Evolutionary conservation across 2,113 vertebrate species (phyloP).

Genomic region (Piprites chloris): DNA sequence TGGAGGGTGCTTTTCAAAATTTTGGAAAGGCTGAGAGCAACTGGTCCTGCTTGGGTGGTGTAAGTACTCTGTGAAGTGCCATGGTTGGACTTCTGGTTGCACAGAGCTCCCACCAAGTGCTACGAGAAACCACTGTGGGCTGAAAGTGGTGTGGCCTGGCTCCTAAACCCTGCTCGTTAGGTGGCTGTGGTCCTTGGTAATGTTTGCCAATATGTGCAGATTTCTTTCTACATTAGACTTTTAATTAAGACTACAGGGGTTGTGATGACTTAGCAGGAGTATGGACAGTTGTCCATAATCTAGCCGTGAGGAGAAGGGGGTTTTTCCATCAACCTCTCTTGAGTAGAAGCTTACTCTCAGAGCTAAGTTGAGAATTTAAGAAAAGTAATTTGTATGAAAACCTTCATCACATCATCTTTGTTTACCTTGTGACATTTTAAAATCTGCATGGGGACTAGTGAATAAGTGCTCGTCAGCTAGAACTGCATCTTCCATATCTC

Average conservation of each 20-base stretch:
- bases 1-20: neutral
- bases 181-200: neutral
- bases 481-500: neutral
- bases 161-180: neutral
- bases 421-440: neutral
- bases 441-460: neutral
- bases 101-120: neutral
- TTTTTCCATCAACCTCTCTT: neutral
- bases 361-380: neutral
- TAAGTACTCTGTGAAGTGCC: neutral
- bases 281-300: neutral
- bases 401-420: neutral
- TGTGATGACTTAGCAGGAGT: neutral
- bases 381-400: neutral
- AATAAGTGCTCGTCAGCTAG: neutral
- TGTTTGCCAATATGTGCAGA: accelerated
- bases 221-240: neutral
- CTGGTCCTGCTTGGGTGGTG: neutral
- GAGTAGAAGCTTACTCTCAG: neutral
- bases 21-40: neutral
- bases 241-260: neutral
- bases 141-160: accelerated
- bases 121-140: neutral
- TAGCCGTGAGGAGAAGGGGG: neutral
- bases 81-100: accelerated